Percentiles rank a stretch among this genome's conserved stretches.
These are phyloP conservation scores for Stigmatopora argus DNA, from an alignment of 2,113 vertebrate species.

Conservation along the genomic window DNA sequence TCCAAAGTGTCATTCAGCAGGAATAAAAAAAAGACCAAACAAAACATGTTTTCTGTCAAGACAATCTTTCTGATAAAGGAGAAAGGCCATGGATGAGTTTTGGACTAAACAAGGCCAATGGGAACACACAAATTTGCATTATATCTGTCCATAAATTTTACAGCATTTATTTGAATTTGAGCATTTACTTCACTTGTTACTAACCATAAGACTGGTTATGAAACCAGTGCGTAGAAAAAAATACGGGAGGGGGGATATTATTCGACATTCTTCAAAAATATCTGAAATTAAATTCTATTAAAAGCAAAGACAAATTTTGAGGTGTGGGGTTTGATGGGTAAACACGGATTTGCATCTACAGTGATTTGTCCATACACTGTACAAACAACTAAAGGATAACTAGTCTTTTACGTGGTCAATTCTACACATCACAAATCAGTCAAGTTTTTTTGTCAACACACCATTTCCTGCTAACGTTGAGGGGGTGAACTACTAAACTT, in stretches of 20 bases:
- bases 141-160: not conserved
- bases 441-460: not conserved
- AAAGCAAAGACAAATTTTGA: not conserved
- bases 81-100: not conserved
- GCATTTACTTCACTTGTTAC: slow-evolving; percentile 8
- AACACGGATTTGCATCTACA: not conserved
- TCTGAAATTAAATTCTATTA: not conserved
- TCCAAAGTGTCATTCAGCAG: slow-evolving; percentile 59
- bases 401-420: not conserved
- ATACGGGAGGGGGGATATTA: not conserved
- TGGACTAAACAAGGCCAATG: not conserved
- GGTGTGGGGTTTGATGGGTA: not conserved
- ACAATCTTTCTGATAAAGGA: slow-evolving; percentile 27
- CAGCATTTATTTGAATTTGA: slow-evolving; percentile 1
- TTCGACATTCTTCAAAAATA: not conserved
- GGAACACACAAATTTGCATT: not conserved
- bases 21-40: slow-evolving; percentile 40
- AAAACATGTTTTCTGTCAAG: slow-evolving; percentile 35
- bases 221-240: not conserved
- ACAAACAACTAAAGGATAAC: not conserved
- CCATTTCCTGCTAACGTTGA: no score
- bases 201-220: not conserved
- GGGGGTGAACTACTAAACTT: slow-evolving; percentile 3
- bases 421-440: not conserved
- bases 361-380: not conserved